A percentile compares a stretch with the other conserved stretches of the same genome.
phyloP scores from a whole-genome alignment of 2,113 vertebrate species.

The Perca schrenkii region DNA sequence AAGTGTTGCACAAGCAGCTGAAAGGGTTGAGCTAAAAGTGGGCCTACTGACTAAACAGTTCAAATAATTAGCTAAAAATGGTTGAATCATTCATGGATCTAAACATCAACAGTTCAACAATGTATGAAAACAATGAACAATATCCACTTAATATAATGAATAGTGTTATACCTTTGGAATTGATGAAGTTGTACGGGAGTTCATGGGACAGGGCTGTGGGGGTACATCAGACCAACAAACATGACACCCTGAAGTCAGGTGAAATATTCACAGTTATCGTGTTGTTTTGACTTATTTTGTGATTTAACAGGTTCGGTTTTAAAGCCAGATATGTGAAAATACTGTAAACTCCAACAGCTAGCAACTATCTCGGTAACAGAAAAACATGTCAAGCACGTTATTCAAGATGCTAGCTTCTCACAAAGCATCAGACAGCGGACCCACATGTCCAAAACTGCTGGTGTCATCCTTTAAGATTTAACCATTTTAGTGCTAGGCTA shows the following conservation, averaged over 20 bases:
- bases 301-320: background rate
- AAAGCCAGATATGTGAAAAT: background rate
- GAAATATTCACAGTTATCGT: background rate
- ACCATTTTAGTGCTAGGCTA: slow-evolving; percentile 71
- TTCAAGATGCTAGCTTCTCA: slow-evolving; percentile 8
- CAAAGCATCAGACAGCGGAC: slow-evolving; percentile 43
- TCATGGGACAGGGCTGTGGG: too few relatives aligned
- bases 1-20: too few relatives aligned
- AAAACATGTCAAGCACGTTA: slow-evolving; percentile 42
- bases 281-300: background rate
- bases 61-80: too few relatives aligned
- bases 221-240: too few relatives aligned
- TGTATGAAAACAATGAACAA: too few relatives aligned
- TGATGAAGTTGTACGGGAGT: too few relatives aligned
- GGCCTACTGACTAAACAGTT: too few relatives aligned
- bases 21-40: too few relatives aligned
- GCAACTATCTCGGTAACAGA: slow-evolving; percentile 43
- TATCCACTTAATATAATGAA: too few relatives aligned
- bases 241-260: background rate
- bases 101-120: too few relatives aligned
- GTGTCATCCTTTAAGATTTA: slow-evolving; percentile 70
- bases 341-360: background rate
- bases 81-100: too few relatives aligned
- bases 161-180: too few relatives aligned
- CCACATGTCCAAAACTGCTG: slow-evolving; percentile 61